Conservation (phyloP, 2,888 invertebrate species). For the Orgyia antiqua region DNA sequence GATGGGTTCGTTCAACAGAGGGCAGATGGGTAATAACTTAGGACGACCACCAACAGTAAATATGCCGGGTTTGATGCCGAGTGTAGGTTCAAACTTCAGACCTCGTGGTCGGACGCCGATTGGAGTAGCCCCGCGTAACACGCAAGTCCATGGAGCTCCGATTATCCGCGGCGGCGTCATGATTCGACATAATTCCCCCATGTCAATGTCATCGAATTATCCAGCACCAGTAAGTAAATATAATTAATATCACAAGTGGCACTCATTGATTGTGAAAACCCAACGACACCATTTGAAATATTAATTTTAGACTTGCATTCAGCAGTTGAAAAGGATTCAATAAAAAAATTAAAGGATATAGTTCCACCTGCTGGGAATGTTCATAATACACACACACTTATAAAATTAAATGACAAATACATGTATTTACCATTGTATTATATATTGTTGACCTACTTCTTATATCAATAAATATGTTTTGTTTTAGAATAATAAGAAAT, state of each 20-base stretch:
- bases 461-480: no score
- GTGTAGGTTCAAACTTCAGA: slow-evolving; percentile 30
- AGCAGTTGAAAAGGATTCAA: no score
- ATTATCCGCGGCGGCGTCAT: slow-evolving; percentile 71
- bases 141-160: slow-evolving; percentile 42
- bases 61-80: slow-evolving; percentile 28
- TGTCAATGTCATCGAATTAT: slow-evolving; percentile 77
- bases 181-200: slow-evolving; percentile 76
- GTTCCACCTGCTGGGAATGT: no score
- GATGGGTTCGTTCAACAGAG: slow-evolving; percentile 55
- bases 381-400: no score
- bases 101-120: slow-evolving; percentile 49
- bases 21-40: slow-evolving; percentile 50
- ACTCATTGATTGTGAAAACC: no score
- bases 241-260: not conserved
- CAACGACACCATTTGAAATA: no score
- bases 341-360: no score
- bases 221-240: slow-evolving; percentile 80
- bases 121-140: slow-evolving; percentile 28
- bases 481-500: slow-evolving; percentile 47
- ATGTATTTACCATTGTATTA: no score
- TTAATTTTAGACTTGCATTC: no score
- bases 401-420: no score
- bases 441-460: no score
- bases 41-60: slow-evolving; percentile 35